Percentiles rank a stretch among this genome's conserved stretches.
phyloP scores from a whole-genome alignment of 2,888 invertebrate species.

The Cylloceria caligata region DNA sequence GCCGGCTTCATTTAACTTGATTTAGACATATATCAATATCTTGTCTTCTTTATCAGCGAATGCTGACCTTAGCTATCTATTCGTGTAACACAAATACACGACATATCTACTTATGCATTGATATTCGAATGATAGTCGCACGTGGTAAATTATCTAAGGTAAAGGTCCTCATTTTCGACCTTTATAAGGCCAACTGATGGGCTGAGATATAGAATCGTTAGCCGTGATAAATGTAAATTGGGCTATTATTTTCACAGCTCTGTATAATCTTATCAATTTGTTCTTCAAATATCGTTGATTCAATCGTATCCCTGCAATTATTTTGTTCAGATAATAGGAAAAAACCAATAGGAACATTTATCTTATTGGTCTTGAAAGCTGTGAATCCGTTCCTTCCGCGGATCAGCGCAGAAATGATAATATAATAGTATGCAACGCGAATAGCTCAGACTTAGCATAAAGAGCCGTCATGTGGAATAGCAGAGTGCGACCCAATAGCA shows the following conservation, averaged over 20 bases:
- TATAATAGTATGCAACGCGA: background rate
- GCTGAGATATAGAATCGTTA: too few species aligned
- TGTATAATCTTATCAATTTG: too few species aligned
- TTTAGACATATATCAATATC: background rate
- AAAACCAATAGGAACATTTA: too few species aligned
- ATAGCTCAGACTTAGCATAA: background rate
- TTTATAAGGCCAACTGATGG: too few species aligned
- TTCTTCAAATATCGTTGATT: too few species aligned
- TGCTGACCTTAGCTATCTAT: background rate
- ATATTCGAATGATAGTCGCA: slow-evolving; percentile 18
- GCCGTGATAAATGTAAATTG: too few species aligned
- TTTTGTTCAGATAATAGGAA: too few species aligned
- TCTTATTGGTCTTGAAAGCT: slow-evolving; percentile 24
- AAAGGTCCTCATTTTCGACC: too few species aligned
- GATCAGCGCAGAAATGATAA: slow-evolving; percentile 23
- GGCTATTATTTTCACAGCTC: too few species aligned
- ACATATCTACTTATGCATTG: slow-evolving; percentile 15
- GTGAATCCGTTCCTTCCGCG: slow-evolving; percentile 16
- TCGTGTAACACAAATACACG: background rate
- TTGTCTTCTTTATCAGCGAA: background rate
- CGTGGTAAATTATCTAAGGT: slow-evolving; percentile 13
- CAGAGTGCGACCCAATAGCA: background rate
- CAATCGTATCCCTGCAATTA: too few species aligned
- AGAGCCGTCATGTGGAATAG: background rate
- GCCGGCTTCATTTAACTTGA: background rate